Base-by-base conservation (phyloP, 2,888 invertebrate species). In the Mechanitis mazaeus region DNA sequence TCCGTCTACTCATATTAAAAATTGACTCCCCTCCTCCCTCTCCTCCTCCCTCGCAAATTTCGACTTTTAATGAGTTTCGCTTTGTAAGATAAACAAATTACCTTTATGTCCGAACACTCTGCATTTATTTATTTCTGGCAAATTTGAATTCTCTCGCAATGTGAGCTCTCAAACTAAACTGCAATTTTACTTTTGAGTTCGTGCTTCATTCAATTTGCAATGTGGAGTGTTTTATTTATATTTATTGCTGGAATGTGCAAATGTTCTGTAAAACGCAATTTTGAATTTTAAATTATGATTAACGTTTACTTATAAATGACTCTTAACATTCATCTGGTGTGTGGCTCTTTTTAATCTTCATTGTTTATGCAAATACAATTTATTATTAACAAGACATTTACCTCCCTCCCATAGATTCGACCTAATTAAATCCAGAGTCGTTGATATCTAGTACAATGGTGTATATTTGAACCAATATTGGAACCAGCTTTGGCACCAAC, bases 51-150 rank as follows among this genome's bases (percentile, higher is more conserved):
- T 55, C 63, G 61, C 61, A 65, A 72, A 72, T 74, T 68, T 50
- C 64, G 69, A 68, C 64, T 76, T 77, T 75, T 75, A 80, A 81
- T 76, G 78, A 79, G 75, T 77, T 76, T 71, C 68, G 63, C 74
- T 77, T 75, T 73, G 75, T 71, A 75, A 72, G 68, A 73, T 75
- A 75, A 77, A 76, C 79, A 76, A 73, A 75, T 79, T 75, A 75
- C 70, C 65, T 66, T 62, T 66, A 63, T 65, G 67, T 65, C 64
- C 57, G 65, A 63, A 57, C 64, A 58, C 61, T 60, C 59, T 55
- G 59, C 54, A 55, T 63, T 60, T 61, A 60, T 63, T 63, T 59
- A 61, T 55, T 61, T 55, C 47, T 54, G 46, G 42, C 11, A 56
- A 59, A 63, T 60, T 63, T 66, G 61, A 62, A 56, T 60, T 60